phyloP scores from a whole-genome alignment of 2,888 invertebrate species.

The Dione juno region DNA sequence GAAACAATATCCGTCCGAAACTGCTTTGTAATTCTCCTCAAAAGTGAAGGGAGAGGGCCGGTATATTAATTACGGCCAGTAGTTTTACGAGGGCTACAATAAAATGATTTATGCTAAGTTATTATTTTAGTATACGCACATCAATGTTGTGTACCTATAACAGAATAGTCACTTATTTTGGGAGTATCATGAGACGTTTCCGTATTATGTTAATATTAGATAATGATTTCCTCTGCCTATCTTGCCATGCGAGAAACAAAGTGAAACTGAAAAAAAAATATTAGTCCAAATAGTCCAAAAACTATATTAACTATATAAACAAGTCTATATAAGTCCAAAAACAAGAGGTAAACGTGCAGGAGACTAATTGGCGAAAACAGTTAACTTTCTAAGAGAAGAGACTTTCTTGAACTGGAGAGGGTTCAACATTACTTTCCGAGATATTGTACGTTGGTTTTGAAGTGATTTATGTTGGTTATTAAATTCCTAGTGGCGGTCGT shows the following conservation, averaged over 20 bases:
- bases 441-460: constrained; percentile 54
- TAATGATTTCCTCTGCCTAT: no score
- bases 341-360: no score
- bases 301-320: no score
- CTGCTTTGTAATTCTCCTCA: constrained; percentile 48
- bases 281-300: no score
- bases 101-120: constrained; percentile 13
- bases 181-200: no score
- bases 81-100: constrained; percentile 27
- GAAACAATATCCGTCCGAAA: constrained; percentile 30
- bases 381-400: neutral
- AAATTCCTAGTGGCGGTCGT: constrained; percentile 67
- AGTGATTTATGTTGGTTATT: constrained; percentile 72
- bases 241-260: no score
- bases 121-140: constrained; percentile 8
- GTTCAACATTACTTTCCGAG: constrained; percentile 53
- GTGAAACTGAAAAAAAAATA: no score
- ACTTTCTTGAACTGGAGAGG: constrained; percentile 53
- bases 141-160: neutral
- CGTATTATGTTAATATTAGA: no score
- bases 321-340: no score
- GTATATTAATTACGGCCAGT: constrained; percentile 56
- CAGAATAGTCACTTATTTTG: no score
- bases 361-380: constrained; percentile 1
- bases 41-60: constrained; percentile 49